Evolutionary conservation across 2,113 vertebrate species (phyloP), one percentile per base, ranked within the genome.

Genomic region (Lichenostomus cassidix): DNA sequence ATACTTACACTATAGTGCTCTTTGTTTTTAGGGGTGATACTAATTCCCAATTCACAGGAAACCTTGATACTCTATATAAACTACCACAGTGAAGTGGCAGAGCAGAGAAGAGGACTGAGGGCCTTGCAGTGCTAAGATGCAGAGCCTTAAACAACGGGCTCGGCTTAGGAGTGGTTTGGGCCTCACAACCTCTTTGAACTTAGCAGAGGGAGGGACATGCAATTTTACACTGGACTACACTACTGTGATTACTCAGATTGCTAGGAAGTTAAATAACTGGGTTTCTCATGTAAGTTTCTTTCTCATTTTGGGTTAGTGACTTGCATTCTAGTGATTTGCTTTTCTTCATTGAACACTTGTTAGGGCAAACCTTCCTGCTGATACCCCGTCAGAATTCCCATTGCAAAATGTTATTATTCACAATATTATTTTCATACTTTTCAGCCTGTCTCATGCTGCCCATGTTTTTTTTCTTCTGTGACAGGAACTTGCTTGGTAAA

Each of bases 401-500:
- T 60, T 87, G 88, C 76, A 90, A 93, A 84, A 63, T 41, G 29
- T 73, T 94, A 60, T 80, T 93, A 67, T 86, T 86, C 85, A 89
- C 41, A 60, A 86, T 83, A 77, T 63, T 74, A 81, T 89, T 95
- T 93, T 94, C 79, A 69, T 19, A 28, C 31, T 75, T 86, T 58
- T 77, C 78, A 93, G 56, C n/a, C 74, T 76, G 31, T 87, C 60
- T 86, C 28, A 35, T n/a, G 56, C 64, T 88, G 65, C 92, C 49
- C 33, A 18, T 93, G 69, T 79, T 82, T 89, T 95, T 80, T 80
- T 89, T 71, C 33, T 75, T 93, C 83, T 84, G 29, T 94, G 90
- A 95, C 96, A 97, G 95, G 90, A 97, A 96, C 96, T 96, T 73
- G 39, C 94, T 96, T 97, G 78, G 81, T 97, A 92, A 90, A 96